A percentile compares a stretch with the other conserved stretches of the same genome.
These are phyloP conservation scores for Notarius quadriscutis DNA, from an alignment of 2,113 vertebrate species.

Conservation along the genomic window DNA sequence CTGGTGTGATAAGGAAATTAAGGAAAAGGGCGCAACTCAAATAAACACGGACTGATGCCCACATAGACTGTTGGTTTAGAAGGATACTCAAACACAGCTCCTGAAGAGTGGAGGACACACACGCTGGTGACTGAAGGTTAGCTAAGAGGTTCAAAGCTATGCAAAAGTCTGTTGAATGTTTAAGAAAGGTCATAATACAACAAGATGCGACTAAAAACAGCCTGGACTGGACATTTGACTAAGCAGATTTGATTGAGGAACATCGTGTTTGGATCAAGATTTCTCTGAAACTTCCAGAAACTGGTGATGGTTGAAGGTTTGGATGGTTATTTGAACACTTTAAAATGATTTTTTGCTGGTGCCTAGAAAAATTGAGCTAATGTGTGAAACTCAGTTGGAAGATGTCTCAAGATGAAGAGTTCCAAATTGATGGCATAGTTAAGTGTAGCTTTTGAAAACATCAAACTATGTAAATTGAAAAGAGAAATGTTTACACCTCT, in stretches of 20 bases:
- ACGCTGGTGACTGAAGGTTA: not conserved
- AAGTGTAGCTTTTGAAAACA: not conserved
- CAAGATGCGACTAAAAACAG: not conserved
- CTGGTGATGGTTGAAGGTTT: not conserved
- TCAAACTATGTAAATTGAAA: not conserved
- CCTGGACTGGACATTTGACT: not conserved
- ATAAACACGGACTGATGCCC: conserved; percentile 60
- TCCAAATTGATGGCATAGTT: not conserved
- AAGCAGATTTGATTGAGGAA: not conserved
- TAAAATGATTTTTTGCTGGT: not conserved
- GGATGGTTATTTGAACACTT: not conserved
- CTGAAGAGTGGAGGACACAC: not conserved
- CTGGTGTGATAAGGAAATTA: conserved; percentile 72
- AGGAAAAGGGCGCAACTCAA: conserved; percentile 77
- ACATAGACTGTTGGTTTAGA: conserved; percentile 9
- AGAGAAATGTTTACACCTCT: not conserved
- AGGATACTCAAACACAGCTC: conserved; percentile 14
- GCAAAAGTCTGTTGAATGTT: conserved; percentile 2
- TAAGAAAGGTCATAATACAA: not conserved
- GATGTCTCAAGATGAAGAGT: not conserved
- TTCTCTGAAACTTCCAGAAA: not conserved
- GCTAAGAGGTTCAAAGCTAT: not conserved
- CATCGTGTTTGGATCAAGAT: not conserved
- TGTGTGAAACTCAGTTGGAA: not conserved
- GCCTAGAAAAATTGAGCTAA: not conserved